These are phyloP conservation scores for Hirtodrosophila alboralis DNA, from an alignment of 2,888 invertebrate genomes.

Conservation along the genomic window DNA sequence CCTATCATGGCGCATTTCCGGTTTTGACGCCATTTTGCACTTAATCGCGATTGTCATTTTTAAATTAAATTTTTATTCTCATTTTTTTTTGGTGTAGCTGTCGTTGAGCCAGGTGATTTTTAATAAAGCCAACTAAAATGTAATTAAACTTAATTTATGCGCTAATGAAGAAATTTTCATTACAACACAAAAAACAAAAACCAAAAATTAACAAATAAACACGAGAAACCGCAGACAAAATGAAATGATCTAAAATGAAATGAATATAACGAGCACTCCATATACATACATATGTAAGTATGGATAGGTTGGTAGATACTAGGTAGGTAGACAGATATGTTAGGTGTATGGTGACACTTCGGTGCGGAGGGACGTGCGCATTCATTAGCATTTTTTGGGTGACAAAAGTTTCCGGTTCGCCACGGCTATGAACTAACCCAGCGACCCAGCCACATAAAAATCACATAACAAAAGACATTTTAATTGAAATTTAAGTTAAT, in stretches of 20 bases:
- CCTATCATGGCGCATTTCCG: constrained; percentile 51
- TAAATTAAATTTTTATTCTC: neutral
- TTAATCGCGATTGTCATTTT: constrained; percentile 26
- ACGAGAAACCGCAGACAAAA: constrained; percentile 41
- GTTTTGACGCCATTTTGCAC: constrained; percentile 45
- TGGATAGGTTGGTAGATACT: constrained; percentile 13
- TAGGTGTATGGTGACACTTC: constrained; percentile 14
- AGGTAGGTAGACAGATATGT: no score
- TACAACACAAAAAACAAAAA: constrained; percentile 29
- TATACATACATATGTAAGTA: constrained; percentile 7
- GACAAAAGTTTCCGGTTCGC: constrained; percentile 82
- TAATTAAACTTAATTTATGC: constrained; percentile 78
- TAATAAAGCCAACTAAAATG: constrained; percentile 74
- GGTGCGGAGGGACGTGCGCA: constrained; percentile 42
- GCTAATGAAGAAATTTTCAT: constrained; percentile 79
- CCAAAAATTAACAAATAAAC: constrained; percentile 66
- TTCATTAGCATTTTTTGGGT: constrained; percentile 77
- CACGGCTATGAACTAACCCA: constrained; percentile 73
- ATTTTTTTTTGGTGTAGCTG: constrained; percentile 16
- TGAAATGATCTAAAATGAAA: constrained; percentile 40
- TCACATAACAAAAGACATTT: constrained; percentile 79
- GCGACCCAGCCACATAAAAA: constrained; percentile 64
- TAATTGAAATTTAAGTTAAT: constrained; percentile 81
- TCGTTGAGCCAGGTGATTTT: constrained; percentile 58
- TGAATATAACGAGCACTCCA: constrained; percentile 55